Evolutionary conservation across 2,113 vertebrate genomes (phyloP).

Genomic region (Oryzias javanicus): DNA sequence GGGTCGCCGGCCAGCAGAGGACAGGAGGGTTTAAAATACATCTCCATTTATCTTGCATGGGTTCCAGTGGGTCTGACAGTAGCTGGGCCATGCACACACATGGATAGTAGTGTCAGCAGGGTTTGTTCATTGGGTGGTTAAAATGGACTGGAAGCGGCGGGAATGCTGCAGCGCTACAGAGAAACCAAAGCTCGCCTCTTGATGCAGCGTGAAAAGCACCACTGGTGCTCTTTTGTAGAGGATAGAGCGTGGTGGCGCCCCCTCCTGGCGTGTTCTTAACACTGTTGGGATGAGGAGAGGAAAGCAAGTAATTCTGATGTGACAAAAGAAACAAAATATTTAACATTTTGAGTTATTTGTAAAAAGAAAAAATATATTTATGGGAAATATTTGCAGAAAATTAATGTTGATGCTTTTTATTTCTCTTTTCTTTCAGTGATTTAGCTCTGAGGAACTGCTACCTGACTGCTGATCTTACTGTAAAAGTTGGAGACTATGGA

Average conservation of each 20-base stretch:
- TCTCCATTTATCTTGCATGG: conserved; percentile 65
- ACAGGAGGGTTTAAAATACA: conserved; percentile 64
- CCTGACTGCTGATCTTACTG: conserved; percentile 91
- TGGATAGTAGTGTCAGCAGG: conserved; percentile 65
- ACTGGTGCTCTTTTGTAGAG: conserved; percentile 18
- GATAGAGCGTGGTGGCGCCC: conserved; percentile 21
- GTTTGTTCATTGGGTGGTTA: conserved; percentile 41
- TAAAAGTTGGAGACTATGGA: conserved; percentile 96
- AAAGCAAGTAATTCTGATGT: no score
- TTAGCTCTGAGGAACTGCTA: conserved; percentile 94
- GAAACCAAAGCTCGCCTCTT: conserved; percentile 41
- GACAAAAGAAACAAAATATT: no score
- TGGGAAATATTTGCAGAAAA: no score
- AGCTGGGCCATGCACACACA: conserved; percentile 16
- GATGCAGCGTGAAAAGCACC: conserved; percentile 41
- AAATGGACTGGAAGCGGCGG: conserved; percentile 43
- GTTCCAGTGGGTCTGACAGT: conserved; percentile 66
- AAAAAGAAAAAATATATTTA: no score
- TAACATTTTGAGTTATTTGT: no score
- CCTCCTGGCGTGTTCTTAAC: conserved; percentile 65
- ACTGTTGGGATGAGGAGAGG: conserved; percentile 58
- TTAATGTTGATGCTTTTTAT: conserved; percentile 14
- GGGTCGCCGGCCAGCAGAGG: conserved; percentile 24
- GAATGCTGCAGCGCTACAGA: conserved; percentile 30
- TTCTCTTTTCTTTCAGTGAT: conserved; percentile 78